Evolutionary conservation across 92 coral and sea anemone species (phyloP).

Genomic region (Palythoa heliodiscus): DNA sequence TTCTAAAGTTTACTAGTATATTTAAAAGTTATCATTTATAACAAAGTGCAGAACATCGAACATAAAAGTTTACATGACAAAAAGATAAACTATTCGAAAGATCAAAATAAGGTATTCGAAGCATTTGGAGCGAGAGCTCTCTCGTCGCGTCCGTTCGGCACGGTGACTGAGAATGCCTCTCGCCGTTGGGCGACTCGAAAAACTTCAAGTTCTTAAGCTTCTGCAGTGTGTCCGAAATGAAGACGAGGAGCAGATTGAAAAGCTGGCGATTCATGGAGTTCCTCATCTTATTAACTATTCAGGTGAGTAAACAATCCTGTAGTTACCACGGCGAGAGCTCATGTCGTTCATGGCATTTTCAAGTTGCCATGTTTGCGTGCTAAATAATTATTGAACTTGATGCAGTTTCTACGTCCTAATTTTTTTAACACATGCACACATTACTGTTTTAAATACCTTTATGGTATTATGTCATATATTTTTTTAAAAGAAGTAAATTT

Average conservation of each 20-base stretch:
- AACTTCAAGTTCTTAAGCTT: slow-evolving; percentile 92
- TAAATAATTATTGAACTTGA: background rate
- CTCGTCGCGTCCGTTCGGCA: background rate
- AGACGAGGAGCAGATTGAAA: slow-evolving; percentile 93
- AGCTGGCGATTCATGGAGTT: slow-evolving; percentile 87
- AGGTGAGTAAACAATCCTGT: slow-evolving; percentile 60
- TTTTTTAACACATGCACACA: background rate
- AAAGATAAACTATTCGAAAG: background rate
- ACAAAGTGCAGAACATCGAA: background rate
- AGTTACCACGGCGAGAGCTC: background rate
- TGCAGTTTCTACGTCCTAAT: background rate
- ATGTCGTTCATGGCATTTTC: background rate
- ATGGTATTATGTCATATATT: no score
- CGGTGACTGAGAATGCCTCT: slow-evolving; percentile 69
- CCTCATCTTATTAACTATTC: slow-evolving; percentile 93
- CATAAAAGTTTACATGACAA: background rate
- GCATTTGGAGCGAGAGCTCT: slow-evolving; percentile 12
- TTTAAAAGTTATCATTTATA: background rate
- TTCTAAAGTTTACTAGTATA: no score
- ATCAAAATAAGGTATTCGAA: background rate
- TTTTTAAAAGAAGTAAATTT: no score
- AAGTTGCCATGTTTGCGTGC: slow-evolving; percentile 1
- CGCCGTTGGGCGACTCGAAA: slow-evolving; percentile 88
- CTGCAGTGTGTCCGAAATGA: slow-evolving; percentile 97
- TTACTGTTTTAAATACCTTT: background rate